These are phyloP conservation scores for Alviniconcha marisindica DNA, from an alignment of 1,140 invertebrate genomes.

Conservation along the genomic window DNA sequence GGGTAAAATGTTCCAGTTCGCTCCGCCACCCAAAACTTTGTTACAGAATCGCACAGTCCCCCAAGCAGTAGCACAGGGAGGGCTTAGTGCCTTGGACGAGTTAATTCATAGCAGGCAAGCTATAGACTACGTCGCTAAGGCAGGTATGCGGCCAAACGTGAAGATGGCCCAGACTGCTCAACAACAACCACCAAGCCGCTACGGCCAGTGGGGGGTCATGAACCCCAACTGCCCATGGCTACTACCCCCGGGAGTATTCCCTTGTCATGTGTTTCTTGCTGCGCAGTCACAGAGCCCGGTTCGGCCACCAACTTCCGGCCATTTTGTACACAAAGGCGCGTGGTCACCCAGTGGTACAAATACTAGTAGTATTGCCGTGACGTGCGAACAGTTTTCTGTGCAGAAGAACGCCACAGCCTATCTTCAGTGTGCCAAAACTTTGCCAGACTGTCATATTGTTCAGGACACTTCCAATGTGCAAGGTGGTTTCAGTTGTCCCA, in stretches of 20 bases:
- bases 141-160: not conserved
- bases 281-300: not conserved
- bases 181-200: not conserved
- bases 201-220: conserved; percentile 4
- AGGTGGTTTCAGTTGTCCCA: too few species aligned
- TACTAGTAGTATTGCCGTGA: too few species aligned
- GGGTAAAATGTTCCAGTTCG: not conserved
- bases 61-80: too few species aligned
- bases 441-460: too few species aligned
- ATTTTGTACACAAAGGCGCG: not conserved
- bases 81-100: not conserved
- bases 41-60: too few species aligned
- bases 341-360: too few species aligned
- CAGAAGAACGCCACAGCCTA: too few species aligned
- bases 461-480: too few species aligned
- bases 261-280: conserved; percentile 28
- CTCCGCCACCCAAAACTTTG: not conserved
- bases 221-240: not conserved
- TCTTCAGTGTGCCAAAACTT: too few species aligned
- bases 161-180: not conserved
- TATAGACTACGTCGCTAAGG: not conserved
- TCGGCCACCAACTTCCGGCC: not conserved
- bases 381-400: not conserved
- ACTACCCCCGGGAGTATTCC: conserved; percentile 17
- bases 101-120: not conserved